Evolutionary conservation across 2,888 invertebrate species (phyloP).

Genomic region (Phasia obesa): DNA sequence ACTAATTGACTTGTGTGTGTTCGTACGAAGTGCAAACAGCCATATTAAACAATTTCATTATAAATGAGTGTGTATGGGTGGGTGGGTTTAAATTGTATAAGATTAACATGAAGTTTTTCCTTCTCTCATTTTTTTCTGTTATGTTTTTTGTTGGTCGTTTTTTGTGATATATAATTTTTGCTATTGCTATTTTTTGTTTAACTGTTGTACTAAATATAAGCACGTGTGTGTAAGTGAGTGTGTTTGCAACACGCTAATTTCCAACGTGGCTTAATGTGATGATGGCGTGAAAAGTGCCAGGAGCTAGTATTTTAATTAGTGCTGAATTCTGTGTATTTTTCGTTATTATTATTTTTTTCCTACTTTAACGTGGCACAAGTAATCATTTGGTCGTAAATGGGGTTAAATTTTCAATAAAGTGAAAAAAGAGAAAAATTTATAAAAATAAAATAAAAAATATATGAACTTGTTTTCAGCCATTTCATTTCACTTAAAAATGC

Average conservation of each 20-base stretch:
- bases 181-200: constrained; percentile 47
- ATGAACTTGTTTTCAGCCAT: neutral
- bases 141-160: neutral
- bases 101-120: constrained; percentile 41
- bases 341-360: constrained; percentile 22
- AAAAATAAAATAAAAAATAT: too few relatives aligned
- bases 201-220: constrained; percentile 41
- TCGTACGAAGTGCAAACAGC: neutral
- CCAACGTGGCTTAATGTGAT: constrained; percentile 67
- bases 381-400: constrained; percentile 67
- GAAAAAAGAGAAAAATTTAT: neutral
- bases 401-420: constrained; percentile 61
- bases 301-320: constrained; percentile 69
- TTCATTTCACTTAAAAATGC: constrained; percentile 38
- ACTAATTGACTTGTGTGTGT: constrained; percentile 4
- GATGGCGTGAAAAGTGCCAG: constrained; percentile 70
- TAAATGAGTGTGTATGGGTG: too few relatives aligned
- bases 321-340: constrained; percentile 54
- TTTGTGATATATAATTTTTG: constrained; percentile 31
- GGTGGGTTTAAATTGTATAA: constrained; percentile 17
- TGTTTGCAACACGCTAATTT: constrained; percentile 63
- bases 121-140: neutral
- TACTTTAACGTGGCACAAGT: constrained; percentile 35
- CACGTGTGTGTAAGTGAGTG: neutral
- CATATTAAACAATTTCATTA: constrained; percentile 40